Percentiles rank a stretch among this genome's conserved stretches.
Evolutionary conservation across 2,888 invertebrate genomes (phyloP).

Genomic region (Cheilosia soror): DNA sequence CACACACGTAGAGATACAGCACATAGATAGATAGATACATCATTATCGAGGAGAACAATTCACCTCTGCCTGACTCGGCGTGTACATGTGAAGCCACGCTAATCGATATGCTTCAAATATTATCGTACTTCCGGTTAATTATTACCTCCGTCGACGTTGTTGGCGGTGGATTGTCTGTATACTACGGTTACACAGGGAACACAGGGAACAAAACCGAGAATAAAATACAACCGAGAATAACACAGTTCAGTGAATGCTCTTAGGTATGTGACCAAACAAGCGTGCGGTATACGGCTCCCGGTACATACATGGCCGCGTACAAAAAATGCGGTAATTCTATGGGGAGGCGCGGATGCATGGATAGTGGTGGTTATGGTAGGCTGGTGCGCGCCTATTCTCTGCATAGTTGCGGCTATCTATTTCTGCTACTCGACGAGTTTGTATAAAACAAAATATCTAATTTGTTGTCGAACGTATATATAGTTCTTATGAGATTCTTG

Average conservation of each 20-base stretch:
- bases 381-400: neutral
- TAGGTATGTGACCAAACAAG: slow-evolving; percentile 67
- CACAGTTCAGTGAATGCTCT: slow-evolving; percentile 73
- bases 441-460: neutral
- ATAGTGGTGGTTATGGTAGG: slow-evolving; percentile 2
- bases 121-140: slow-evolving; percentile 75
- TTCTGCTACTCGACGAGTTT: slow-evolving; percentile 6
- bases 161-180: slow-evolving; percentile 63
- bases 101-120: slow-evolving; percentile 75
- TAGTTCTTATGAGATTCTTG: neutral
- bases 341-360: slow-evolving; percentile 27
- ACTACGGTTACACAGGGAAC: slow-evolving; percentile 28
- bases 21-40: slow-evolving; percentile 25
- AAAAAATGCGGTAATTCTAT: slow-evolving; percentile 69
- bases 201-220: slow-evolving; percentile 44
- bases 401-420: slow-evolving; percentile 15
- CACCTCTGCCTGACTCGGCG: slow-evolving; percentile 53
- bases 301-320: slow-evolving; percentile 60
- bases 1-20: slow-evolving; percentile 15
- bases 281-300: slow-evolving; percentile 56
- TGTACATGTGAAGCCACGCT: slow-evolving; percentile 67
- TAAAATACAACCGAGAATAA: slow-evolving; percentile 61
- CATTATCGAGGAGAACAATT: slow-evolving; percentile 35
- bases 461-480: neutral
- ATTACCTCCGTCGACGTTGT: slow-evolving; percentile 67